Evolutionary conservation across 2,113 vertebrate species (phyloP).

Genomic region (Rattus rattus): DNA sequence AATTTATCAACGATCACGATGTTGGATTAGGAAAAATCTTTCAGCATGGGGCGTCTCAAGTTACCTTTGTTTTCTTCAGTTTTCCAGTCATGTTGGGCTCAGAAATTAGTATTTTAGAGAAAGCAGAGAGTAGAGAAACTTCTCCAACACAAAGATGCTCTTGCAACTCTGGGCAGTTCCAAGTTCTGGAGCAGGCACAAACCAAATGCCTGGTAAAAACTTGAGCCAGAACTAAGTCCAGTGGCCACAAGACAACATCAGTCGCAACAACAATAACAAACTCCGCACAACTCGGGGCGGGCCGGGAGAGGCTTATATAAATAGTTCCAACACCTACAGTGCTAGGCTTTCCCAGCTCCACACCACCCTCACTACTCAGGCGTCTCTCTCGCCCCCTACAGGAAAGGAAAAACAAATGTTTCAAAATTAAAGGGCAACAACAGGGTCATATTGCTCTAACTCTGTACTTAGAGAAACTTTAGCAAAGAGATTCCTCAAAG

Average conservation of each 20-base stretch:
- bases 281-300: background rate
- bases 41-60: background rate
- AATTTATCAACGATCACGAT: background rate
- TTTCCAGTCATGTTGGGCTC: background rate
- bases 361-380: background rate
- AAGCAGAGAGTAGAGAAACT: background rate
- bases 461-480: background rate
- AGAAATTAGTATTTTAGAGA: background rate
- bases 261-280: constrained; percentile 28
- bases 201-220: constrained; percentile 47
- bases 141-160: background rate
- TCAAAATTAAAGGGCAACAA: background rate
- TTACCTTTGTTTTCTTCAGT: background rate
- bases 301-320: background rate
- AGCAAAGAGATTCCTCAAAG: background rate
- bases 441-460: background rate
- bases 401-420: constrained; percentile 43
- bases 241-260: background rate
- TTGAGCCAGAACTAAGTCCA: background rate
- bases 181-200: background rate
- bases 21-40: background rate
- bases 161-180: background rate
- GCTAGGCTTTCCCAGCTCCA: background rate
- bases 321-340: background rate
- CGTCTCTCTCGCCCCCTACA: constrained; percentile 52